Conservation (phyloP, 2,113 vertebrate genomes). For the Hypomesus transpacificus region DNA sequence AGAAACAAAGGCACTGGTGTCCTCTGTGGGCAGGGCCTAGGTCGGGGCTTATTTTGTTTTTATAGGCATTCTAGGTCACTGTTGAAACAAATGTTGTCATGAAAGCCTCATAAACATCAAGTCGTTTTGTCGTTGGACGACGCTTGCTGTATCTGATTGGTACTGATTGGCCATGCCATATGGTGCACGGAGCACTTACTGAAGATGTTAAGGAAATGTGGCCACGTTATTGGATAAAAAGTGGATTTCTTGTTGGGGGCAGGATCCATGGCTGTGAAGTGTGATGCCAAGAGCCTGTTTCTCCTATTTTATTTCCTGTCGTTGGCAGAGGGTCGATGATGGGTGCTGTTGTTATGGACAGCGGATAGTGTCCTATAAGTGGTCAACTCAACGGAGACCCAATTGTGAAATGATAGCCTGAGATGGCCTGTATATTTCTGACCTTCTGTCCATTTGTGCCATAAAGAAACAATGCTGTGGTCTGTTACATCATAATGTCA, state of each 20-base stretch:
- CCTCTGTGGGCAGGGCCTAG: conserved; percentile 35
- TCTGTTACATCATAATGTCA: too few species aligned
- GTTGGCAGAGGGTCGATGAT: not conserved
- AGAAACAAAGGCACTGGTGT: conserved; percentile 66
- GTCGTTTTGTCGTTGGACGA: not conserved
- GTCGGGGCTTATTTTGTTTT: conserved; percentile 36
- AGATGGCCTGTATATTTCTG: conserved; percentile 7
- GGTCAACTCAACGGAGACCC: not conserved
- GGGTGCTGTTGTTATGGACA: conserved; percentile 24
- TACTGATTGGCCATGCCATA: too few species aligned
- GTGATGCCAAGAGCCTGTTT: not conserved
- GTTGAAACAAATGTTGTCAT: conserved; percentile 55
- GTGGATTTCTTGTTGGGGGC: not conserved
- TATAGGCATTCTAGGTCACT: conserved; percentile 55
- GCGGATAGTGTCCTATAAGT: not conserved
- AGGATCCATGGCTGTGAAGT: conserved; percentile 6
- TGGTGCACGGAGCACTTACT: not conserved
- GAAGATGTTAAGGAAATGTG: not conserved
- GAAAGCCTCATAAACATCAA: conserved; percentile 45
- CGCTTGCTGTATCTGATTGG: too few species aligned
- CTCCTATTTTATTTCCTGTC: too few species aligned
- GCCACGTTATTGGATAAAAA: not conserved
- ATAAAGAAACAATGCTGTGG: too few species aligned
- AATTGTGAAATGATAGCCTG: conserved; percentile 13
- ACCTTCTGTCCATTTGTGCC: too few species aligned